Evolutionary conservation across 30 jellyfish, hydroid and myxozoan genomes (phyloP).

Genomic region (Hydractinia symbiolongicarpus): DNA sequence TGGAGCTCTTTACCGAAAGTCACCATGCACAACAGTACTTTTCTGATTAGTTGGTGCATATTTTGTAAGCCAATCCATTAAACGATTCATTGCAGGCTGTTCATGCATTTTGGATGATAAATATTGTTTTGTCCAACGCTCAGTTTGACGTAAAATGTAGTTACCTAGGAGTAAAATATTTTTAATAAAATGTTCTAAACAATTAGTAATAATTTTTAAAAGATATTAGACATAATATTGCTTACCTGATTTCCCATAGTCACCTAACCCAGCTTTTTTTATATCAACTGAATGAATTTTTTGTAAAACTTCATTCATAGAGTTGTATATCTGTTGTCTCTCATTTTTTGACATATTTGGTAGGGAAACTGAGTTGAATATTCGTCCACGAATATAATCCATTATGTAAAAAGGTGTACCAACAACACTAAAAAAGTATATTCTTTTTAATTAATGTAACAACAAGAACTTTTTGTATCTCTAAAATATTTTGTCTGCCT

Average conservation of each 20-base stretch:
- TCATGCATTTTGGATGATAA: constrained; percentile 67
- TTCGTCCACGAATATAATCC: constrained; percentile 84
- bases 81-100: constrained; percentile 49
- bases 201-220: neutral
- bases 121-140: constrained; percentile 80
- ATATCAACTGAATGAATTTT: constrained; percentile 77
- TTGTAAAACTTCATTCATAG: constrained; percentile 53
- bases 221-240: neutral
- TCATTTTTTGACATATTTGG: constrained; percentile 54
- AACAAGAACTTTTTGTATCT: neutral
- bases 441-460: neutral
- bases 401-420: constrained; percentile 81
- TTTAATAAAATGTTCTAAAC: neutral
- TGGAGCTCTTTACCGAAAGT: constrained; percentile 48
- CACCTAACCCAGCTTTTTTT: constrained; percentile 68
- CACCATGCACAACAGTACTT: constrained; percentile 84
- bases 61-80: constrained; percentile 78
- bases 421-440: constrained; percentile 33
- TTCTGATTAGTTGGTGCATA: constrained; percentile 50
- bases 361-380: constrained; percentile 43
- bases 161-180: constrained; percentile 37
- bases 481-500: neutral
- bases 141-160: constrained; percentile 60
- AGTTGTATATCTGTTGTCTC: constrained; percentile 50
- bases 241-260: constrained; percentile 75